Conservation (phyloP, 2,797 vertebrate species). For the Yasuhikotakia modesta region DNA sequence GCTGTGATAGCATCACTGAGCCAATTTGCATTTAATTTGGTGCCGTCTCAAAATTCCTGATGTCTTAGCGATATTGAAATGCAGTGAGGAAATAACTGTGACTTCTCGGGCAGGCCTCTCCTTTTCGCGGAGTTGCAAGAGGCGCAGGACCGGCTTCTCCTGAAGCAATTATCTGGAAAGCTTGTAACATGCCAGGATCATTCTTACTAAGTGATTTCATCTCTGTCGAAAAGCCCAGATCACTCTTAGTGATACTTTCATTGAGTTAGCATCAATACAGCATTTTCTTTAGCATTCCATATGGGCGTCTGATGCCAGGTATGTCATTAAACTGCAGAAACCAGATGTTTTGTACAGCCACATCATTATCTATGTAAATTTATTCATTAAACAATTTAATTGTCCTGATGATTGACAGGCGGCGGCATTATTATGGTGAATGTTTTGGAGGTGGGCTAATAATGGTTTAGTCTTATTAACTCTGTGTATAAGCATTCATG, state of each 20-base stretch:
- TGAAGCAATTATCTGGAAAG: slow-evolving; percentile 68
- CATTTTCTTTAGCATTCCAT: slow-evolving; percentile 76
- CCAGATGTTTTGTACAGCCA: slow-evolving; percentile 78
- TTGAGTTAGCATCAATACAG: slow-evolving; percentile 78
- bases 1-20: slow-evolving; percentile 67
- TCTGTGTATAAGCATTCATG: slow-evolving; percentile 73
- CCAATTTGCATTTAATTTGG: slow-evolving; percentile 73
- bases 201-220: slow-evolving; percentile 79
- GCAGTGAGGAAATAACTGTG: slow-evolving; percentile 68
- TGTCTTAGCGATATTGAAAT: slow-evolving; percentile 61
- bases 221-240: slow-evolving; percentile 76
- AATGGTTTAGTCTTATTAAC: slow-evolving; percentile 80
- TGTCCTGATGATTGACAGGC: slow-evolving; percentile 80
- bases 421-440: slow-evolving; percentile 71
- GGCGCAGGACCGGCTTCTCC: slow-evolving; percentile 64
- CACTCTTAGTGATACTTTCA: slow-evolving; percentile 80
- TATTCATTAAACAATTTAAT: slow-evolving; percentile 85
- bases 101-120: slow-evolving; percentile 44
- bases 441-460: slow-evolving; percentile 74
- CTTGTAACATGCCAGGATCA: slow-evolving; percentile 72
- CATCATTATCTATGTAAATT: slow-evolving; percentile 79
- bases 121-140: slow-evolving; percentile 4
- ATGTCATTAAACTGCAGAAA: slow-evolving; percentile 70
- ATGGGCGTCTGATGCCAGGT: slow-evolving; percentile 74
- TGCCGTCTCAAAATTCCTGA: slow-evolving; percentile 59